Evolutionary conservation across 2,888 invertebrate genomes (phyloP).

Genomic region (Elmis aenea): DNA sequence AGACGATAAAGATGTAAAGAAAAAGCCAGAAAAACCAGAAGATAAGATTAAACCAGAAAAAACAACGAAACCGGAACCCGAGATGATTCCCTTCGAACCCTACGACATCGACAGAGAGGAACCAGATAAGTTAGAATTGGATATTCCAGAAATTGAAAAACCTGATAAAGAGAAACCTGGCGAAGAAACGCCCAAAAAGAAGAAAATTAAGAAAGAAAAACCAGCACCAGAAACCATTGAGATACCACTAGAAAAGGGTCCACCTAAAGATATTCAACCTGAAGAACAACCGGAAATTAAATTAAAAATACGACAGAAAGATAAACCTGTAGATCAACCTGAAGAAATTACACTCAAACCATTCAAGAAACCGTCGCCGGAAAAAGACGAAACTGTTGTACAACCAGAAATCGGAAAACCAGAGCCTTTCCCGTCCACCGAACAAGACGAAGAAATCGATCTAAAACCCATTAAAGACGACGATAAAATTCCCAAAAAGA

Average conservation of each 20-base stretch:
- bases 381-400: conserved; percentile 29
- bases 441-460: conserved; percentile 1
- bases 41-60: conserved; percentile 24
- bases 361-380: conserved; percentile 32
- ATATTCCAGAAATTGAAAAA: conserved; percentile 38
- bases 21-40: conserved; percentile 27
- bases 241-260: conserved; percentile 42
- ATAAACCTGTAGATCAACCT: conserved; percentile 35
- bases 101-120: conserved; percentile 43
- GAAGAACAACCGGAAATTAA: conserved; percentile 45
- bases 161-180: conserved; percentile 29
- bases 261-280: conserved; percentile 44
- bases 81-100: conserved; percentile 40
- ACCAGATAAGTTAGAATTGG: conserved; percentile 37
- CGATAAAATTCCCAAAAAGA: background rate
- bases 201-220: conserved; percentile 24
- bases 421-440: background rate
- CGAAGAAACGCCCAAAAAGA: conserved; percentile 27
- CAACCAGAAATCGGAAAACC: background rate
- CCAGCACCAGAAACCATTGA: conserved; percentile 29
- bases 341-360: conserved; percentile 41
- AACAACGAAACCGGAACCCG: conserved; percentile 36
- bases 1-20: conserved; percentile 30
- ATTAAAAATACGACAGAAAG: conserved; percentile 34
- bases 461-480: background rate